These are phyloP conservation scores for Conus canariensis DNA, from an alignment of 2,888 invertebrate species.

Conservation along the genomic window DNA sequence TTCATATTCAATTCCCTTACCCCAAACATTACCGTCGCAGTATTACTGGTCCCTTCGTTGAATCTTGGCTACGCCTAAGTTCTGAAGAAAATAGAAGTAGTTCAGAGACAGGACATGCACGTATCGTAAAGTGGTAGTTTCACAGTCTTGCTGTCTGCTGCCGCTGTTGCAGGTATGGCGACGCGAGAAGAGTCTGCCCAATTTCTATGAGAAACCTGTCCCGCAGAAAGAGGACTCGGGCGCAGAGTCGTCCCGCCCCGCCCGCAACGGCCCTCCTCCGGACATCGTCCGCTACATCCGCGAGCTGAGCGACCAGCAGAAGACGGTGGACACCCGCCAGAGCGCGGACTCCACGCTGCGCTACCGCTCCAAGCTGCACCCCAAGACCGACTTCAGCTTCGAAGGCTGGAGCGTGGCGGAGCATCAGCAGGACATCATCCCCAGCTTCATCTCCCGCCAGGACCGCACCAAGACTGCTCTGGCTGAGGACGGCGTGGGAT, in stretches of 20 bases:
- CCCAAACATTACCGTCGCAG: too few relatives aligned
- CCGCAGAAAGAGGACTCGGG: background rate
- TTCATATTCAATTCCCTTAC: too few relatives aligned
- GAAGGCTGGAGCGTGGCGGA: constrained; percentile 26
- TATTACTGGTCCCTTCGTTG: too few relatives aligned
- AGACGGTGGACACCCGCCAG: constrained; percentile 41
- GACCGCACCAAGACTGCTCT: constrained; percentile 65
- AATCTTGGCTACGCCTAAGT: too few relatives aligned
- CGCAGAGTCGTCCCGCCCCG: constrained; percentile 15
- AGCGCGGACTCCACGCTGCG: constrained; percentile 49
- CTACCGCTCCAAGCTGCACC: constrained; percentile 49
- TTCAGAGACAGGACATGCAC: too few relatives aligned
- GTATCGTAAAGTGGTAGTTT: too few relatives aligned
- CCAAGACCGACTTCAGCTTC: constrained; percentile 36
- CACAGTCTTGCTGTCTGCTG: background rate
- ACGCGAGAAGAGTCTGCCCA: constrained; percentile 67
- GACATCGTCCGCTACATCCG: constrained; percentile 39
- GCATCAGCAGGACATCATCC: constrained; percentile 59
- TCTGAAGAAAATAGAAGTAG: too few relatives aligned
- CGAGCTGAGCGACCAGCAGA: constrained; percentile 44
- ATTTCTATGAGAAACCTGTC: constrained; percentile 55
- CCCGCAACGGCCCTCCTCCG: constrained; percentile 29
- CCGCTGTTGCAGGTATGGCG: constrained; percentile 62
- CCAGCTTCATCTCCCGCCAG: constrained; percentile 66
- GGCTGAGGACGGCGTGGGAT: background rate